phyloP scores from a whole-genome alignment of 2,113 vertebrate genomes.

The Fregata magnificens region DNA sequence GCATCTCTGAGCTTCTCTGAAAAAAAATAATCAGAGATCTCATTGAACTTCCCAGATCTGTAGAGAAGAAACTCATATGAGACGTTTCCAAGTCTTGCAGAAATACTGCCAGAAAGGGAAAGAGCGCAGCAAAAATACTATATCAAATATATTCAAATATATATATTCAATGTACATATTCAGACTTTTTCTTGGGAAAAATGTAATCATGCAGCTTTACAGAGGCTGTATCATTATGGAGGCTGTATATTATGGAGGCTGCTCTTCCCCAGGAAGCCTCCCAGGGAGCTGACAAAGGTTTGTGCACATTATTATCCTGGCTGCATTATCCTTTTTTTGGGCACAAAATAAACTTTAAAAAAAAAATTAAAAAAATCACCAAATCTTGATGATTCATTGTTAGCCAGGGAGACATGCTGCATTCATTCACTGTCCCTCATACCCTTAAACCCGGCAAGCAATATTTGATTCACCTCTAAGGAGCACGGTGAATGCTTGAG shows the following conservation, averaged over 20 bases:
- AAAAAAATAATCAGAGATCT: not conserved
- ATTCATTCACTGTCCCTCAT: not conserved
- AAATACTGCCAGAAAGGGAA: not conserved
- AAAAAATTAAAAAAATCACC: not conserved
- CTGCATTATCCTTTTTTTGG: not conserved
- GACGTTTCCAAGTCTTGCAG: not conserved
- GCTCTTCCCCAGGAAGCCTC: not conserved
- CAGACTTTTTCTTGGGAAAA: not conserved
- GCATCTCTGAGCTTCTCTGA: not conserved
- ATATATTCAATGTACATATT: not conserved
- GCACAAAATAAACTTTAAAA: not conserved
- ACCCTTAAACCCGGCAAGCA: not conserved
- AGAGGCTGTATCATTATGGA: not conserved
- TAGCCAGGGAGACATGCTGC: not conserved
- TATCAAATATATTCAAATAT: not conserved
- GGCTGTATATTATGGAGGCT: not conserved
- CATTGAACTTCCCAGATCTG: not conserved
- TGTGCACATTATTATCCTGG: not conserved
- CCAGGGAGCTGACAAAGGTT: not conserved
- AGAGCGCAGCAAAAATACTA: not conserved
- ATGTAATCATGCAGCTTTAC: not conserved
- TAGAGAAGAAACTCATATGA: not conserved
- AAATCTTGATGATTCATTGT: not conserved
- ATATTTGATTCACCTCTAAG: not conserved
- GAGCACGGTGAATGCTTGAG: not conserved